Percentiles rank a stretch among this genome's conserved stretches.
phyloP scores from a whole-genome alignment of 2,888 invertebrate genomes.

The Cryptophagus acutangulus region DNA sequence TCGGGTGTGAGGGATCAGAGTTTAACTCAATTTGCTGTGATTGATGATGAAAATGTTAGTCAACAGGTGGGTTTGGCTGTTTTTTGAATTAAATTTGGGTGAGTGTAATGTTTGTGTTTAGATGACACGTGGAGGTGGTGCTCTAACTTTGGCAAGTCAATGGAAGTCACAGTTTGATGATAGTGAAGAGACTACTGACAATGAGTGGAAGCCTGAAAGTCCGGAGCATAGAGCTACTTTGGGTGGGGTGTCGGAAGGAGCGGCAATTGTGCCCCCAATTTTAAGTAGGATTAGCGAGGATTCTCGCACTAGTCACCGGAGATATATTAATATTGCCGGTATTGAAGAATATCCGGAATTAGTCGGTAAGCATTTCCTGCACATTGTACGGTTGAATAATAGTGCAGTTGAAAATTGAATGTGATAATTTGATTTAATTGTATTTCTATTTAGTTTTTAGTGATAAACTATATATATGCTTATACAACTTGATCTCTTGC shows the following conservation, averaged over 20 bases:
- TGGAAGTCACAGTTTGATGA: conserved; percentile 97
- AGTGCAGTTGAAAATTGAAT: no score
- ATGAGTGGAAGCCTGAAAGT: conserved; percentile 87
- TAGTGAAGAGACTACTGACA: conserved; percentile 90
- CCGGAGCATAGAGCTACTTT: conserved; percentile 52
- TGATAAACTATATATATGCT: no score
- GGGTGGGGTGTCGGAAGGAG: conserved; percentile 44
- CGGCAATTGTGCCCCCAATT: conserved; percentile 37
- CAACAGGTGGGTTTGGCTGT: conserved; percentile 57
- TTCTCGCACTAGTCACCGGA: conserved; percentile 48
- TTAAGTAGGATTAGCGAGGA: conserved; percentile 53
- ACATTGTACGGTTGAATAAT: conserved; percentile 3
- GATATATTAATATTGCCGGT: conserved; percentile 73
- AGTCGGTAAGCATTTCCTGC: conserved; percentile 40
- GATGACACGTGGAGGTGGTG: conserved; percentile 80
- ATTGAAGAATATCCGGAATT: conserved; percentile 73
- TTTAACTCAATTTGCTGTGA: conserved; percentile 84
- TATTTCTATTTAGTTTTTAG: no score
- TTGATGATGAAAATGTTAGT: conserved; percentile 90
- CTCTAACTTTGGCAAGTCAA: conserved; percentile 84
- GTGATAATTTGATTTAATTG: no score
- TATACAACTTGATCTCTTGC: no score
- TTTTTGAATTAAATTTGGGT: neutral
- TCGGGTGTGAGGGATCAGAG: conserved; percentile 69
- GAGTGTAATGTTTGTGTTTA: conserved; percentile 37